A percentile compares a stretch with the other conserved stretches of the same genome.
Conservation (phyloP, 2,888 invertebrate genomes). For the Eutolmus rufibarbis region DNA sequence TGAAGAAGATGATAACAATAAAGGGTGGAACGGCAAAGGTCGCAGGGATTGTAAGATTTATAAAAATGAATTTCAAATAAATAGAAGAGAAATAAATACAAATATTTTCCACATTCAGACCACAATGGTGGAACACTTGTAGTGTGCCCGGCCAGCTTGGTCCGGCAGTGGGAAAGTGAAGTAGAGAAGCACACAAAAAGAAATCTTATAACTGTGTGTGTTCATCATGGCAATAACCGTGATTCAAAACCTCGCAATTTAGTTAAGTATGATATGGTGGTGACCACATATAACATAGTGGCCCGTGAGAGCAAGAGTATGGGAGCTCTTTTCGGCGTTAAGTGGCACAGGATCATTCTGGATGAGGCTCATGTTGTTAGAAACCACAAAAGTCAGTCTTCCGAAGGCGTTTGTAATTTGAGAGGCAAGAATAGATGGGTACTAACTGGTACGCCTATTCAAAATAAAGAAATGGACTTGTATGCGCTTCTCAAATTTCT, state of each 20-base stretch:
- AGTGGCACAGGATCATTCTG: slow-evolving; percentile 86
- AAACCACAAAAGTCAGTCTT: slow-evolving; percentile 82
- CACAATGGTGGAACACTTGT: slow-evolving; percentile 80
- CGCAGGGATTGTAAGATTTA: slow-evolving; percentile 54
- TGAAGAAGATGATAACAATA: slow-evolving; percentile 50
- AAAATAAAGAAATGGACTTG: slow-evolving; percentile 88
- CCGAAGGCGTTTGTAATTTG: slow-evolving; percentile 71
- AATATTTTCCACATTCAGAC: slow-evolving; percentile 54
- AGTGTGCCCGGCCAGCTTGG: slow-evolving; percentile 88
- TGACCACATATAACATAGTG: slow-evolving; percentile 87
- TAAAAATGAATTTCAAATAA: neutral
- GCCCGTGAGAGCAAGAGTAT: slow-evolving; percentile 68
- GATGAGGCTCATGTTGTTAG: slow-evolving; percentile 95
- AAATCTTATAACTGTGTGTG: slow-evolving; percentile 69
- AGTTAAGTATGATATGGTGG: slow-evolving; percentile 78
- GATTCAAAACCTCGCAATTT: slow-evolving; percentile 70
- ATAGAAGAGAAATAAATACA: neutral
- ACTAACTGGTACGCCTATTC: slow-evolving; percentile 94
- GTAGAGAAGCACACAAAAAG: slow-evolving; percentile 70
- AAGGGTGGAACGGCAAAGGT: slow-evolving; percentile 56
- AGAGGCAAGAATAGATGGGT: slow-evolving; percentile 73
- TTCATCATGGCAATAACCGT: slow-evolving; percentile 85
- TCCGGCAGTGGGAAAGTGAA: slow-evolving; percentile 90
- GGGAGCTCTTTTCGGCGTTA: slow-evolving; percentile 72
- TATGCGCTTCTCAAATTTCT: slow-evolving; percentile 85